Base-by-base conservation (phyloP, 2,797 vertebrate genomes). In the Alosa sapidissima region DNA sequence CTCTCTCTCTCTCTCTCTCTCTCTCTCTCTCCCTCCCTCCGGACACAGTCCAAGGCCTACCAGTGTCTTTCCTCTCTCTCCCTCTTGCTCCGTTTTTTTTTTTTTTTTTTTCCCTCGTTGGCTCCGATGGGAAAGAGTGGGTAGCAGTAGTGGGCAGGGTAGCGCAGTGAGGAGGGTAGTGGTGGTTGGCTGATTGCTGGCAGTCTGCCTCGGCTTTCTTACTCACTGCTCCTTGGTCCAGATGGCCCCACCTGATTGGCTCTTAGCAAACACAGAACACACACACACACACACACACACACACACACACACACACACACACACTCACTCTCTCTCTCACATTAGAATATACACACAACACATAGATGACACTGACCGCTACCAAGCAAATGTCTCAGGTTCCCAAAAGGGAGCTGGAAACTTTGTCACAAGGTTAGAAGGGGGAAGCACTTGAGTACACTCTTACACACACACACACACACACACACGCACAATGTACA, bases 231-330 rank as follows among this genome's bases (percentile, higher is more conserved):
- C 54, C 84, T 51, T 84, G 55, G 84, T 45, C 85, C 87, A 89
- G 86, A 90, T 90, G 86, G 85, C 85, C 75, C 75, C 48, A 83
- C 83, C 65, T 49, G 84, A 89, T 90, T 90, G 86, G 87, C 65
- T 78, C 81, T 24, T 28, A 51, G 36, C 48, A 54, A 16, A 65
- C 6, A 65, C 41, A 41, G 41, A 41, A 41, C 58, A 36, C 11
- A 36, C 33, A 4, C 3, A 16, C 10, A 36, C 65, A 16, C 65
- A 28, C 62, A 65, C 62, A 28, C 68, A 49, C 84, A 24, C 52
- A 19, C 81, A n/a, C n/a, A n/a, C n/a, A 87, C 19, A 52, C 83
- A 84, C 60, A 55, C 58, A 11, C 16, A 19, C 52, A 45, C 36
- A n/a, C 55, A 47, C 6, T 41, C 21, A 41, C 24, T 28, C 68